Evolutionary conservation across 1,140 invertebrate species (phyloP).

Genomic region (Drosophila auraria): DNA sequence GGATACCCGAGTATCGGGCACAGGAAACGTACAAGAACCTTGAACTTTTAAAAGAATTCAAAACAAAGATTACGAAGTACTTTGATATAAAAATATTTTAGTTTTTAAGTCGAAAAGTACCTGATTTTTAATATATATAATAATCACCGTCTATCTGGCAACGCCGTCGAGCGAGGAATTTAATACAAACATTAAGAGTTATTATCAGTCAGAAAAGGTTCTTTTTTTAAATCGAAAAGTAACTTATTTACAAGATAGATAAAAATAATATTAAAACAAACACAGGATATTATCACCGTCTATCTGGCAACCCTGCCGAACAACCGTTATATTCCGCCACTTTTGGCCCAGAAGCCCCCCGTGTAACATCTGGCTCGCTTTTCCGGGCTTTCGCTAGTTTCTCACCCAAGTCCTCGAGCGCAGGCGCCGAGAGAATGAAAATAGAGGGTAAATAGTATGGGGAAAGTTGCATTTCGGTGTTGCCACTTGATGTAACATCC

Average conservation of each 20-base stretch:
- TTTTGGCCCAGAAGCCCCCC: constrained; percentile 1
- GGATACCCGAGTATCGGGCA: not conserved
- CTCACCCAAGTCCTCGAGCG: constrained; percentile 20
- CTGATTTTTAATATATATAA: too few species aligned
- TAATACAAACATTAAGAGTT: too few species aligned
- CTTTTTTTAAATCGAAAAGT: too few species aligned
- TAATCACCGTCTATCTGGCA: too few species aligned
- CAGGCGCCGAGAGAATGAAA: constrained; percentile 26
- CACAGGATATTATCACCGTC: too few species aligned
- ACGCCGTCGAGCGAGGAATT: too few species aligned
- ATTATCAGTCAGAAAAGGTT: too few species aligned
- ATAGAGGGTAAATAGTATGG: constrained; percentile 46
- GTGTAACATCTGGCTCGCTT: constrained; percentile 38
- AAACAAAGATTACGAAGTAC: too few species aligned
- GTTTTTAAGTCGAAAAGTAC: too few species aligned
- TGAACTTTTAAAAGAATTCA: not conserved
- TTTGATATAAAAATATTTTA: too few species aligned
- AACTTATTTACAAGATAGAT: too few species aligned
- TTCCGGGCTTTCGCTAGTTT: constrained; percentile 37
- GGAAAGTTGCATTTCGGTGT: constrained; percentile 41
- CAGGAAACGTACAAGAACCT: not conserved
- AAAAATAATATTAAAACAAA: not conserved
- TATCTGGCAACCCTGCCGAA: constrained; percentile 19
- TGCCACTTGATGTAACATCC: constrained; percentile 46
- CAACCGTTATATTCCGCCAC: constrained; percentile 4